These are phyloP conservation scores for Papilio polytes DNA, from an alignment of 1,140 invertebrate species.

Conservation along the genomic window DNA sequence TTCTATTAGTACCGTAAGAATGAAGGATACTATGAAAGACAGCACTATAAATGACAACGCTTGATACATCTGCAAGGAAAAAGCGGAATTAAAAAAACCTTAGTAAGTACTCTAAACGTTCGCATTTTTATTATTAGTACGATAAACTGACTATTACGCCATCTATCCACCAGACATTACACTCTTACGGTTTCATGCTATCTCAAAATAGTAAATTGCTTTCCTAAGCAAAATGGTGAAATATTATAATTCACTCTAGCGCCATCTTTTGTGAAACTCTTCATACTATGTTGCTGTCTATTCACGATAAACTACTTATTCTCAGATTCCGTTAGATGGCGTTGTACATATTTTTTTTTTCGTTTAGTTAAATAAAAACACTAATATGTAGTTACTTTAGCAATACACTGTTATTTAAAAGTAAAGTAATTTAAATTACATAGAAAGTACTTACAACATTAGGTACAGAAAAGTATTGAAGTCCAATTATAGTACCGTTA, in stretches of 20 bases:
- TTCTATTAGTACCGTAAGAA: conserved; percentile 24
- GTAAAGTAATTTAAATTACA: background rate
- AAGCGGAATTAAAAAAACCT: no score
- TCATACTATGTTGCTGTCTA: background rate
- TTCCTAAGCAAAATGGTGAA: background rate
- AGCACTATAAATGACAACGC: conserved; percentile 3
- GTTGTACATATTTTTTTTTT: background rate
- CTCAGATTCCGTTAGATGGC: background rate
- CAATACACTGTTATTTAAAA: background rate
- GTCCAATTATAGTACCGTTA: background rate
- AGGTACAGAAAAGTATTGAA: background rate
- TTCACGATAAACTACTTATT: background rate
- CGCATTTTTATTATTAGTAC: no score
- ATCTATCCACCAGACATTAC: background rate
- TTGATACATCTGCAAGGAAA: no score
- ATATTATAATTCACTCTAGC: background rate
- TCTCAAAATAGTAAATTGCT: background rate
- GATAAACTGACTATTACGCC: background rate
- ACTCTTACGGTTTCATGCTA: background rate
- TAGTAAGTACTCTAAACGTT: no score
- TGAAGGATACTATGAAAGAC: conserved; percentile 12
- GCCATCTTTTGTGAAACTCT: background rate
- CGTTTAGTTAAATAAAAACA: background rate
- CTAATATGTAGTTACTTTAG: background rate
- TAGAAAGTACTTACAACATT: conserved; percentile 6